Base-by-base conservation (phyloP, 2,113 vertebrate species). In the Piprites chloris region DNA sequence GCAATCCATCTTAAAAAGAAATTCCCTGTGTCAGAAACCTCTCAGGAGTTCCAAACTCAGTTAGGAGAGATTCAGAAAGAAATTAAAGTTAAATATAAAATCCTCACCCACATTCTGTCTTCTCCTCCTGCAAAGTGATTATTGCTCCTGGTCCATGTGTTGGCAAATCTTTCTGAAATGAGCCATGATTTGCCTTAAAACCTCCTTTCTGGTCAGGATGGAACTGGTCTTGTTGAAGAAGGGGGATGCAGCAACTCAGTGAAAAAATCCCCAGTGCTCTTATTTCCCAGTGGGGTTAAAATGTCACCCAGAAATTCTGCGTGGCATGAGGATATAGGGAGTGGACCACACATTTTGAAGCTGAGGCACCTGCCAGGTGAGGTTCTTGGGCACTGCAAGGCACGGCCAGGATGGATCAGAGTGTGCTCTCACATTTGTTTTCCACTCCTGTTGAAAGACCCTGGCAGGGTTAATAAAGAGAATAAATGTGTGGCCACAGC, bases 1-100 rank as follows among this genome's bases (percentile, higher is more conserved):
- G 47, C 46, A 66, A 82, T 37, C 87, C 41, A 41, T 49, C 44
- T 85, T 78, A 67, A 55, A 79, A 93, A 85, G 67, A 89, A 90
- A 56, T 66, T 76, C 44, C 41, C 61, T 53, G 74, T 73, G 41
- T 82, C 78, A 83, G 82, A 74, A 94, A 59, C 27, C 68, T 72
- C 90, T 63, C 72, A 75, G 56, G 79, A 92, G 79, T 80, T 93
- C 88, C 68, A 74, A 77, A 87, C 81, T 84, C 47, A 58, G 73
- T 80, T 75, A 71, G 44, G 19, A 76, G 32, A 63, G 77, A 77
- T 63, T 63, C 72, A 86, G 52, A 91, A 93, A 74, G 81, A 85
- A 92, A 74, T 92, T 67, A 55, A 85, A 93, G 61, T 67, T 68
- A 72, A 47, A 85, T 94, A 91, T 94, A 52, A 88, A 95, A 84